phyloP scores from a whole-genome alignment of 2,797 vertebrate species.

The Hapalemur alaotrensis region DNA sequence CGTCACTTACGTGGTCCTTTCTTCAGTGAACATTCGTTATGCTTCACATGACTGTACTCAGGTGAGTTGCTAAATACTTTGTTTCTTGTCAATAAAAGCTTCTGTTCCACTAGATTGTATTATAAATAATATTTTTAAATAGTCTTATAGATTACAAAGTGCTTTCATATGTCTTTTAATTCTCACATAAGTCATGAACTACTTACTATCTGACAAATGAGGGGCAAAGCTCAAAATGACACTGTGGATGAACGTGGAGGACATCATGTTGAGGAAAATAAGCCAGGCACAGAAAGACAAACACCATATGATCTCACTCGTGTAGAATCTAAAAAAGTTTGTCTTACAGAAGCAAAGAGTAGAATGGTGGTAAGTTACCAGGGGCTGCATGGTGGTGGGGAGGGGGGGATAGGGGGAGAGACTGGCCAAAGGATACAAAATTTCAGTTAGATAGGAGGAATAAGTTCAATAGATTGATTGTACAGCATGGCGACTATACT shows the following conservation, averaged over 20 bases:
- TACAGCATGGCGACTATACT: not conserved
- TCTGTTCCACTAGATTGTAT: not conserved
- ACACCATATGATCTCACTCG: not conserved
- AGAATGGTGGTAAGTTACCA: not conserved
- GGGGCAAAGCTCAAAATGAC: not conserved
- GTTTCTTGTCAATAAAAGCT: not conserved
- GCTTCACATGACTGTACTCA: not conserved
- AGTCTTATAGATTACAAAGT: conserved; percentile 7
- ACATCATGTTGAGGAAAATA: not conserved
- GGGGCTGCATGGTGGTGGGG: too few relatives aligned
- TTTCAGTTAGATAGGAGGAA: not conserved
- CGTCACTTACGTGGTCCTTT: not conserved
- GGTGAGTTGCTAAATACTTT: not conserved
- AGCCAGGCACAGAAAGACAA: not conserved
- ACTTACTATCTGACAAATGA: not conserved
- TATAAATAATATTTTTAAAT: not conserved
- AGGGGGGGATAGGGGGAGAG: fast-evolving
- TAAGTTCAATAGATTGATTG: not conserved
- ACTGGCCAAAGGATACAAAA: not conserved
- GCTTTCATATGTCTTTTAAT: not conserved
- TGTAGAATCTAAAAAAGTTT: not conserved
- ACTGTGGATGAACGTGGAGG: not conserved
- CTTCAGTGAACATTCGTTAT: not conserved
- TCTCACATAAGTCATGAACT: not conserved
- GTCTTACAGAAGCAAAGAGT: not conserved